Base-by-base conservation (phyloP, 2,113 vertebrate genomes). In the Zingel zingel region DNA sequence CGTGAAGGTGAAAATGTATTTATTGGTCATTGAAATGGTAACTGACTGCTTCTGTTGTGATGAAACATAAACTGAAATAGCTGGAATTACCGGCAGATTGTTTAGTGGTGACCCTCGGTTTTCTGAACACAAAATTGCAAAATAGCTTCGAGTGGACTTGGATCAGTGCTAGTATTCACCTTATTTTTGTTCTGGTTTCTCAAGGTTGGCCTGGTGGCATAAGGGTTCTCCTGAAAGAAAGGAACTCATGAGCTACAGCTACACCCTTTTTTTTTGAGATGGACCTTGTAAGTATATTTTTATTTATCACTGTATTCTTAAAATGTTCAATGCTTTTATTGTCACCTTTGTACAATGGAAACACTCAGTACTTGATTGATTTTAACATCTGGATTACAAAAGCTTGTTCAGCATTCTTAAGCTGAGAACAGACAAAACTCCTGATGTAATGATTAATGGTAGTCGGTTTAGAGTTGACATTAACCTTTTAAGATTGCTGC, bases 41-140 rank as follows among this genome's bases (percentile, higher is more conserved):
- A 39, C 5, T 12, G 0, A 1, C 1, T 27, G 6, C 23, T 71
- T 61, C 45, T 78, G 87, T 90, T 13, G 53, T 93, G 92, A 88
- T 79, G 79, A 83, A 80, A 77, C 16, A 13, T 19, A 79, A 90
- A 87, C 85, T 86, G 45, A 72, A 69, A 74, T 14, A 84, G 82
- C 88, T 97, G 97, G 97, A 97, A 97, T 97, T 97, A 97, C 97
- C 96, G 96, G 82, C 96, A 97, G 97, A 97, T 93, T 93, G 94
- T 84, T 23, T 85, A 84, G 96, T 97, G 97, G 92, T 97, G 97
- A 97, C 48, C 13, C 74, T 78, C 2, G 87, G 94, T 96, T 96
- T 96, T 95, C 97, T 97, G 97, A 97, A 89, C 2, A 18, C 16
- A 9, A n/a, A 66, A 21, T n/a, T 12, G 18, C 2, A 7, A 19